A percentile compares a stretch with the other conserved stretches of the same genome.
Conservation (phyloP, 1,140 invertebrate genomes). For the Trichonephila clavata region DNA sequence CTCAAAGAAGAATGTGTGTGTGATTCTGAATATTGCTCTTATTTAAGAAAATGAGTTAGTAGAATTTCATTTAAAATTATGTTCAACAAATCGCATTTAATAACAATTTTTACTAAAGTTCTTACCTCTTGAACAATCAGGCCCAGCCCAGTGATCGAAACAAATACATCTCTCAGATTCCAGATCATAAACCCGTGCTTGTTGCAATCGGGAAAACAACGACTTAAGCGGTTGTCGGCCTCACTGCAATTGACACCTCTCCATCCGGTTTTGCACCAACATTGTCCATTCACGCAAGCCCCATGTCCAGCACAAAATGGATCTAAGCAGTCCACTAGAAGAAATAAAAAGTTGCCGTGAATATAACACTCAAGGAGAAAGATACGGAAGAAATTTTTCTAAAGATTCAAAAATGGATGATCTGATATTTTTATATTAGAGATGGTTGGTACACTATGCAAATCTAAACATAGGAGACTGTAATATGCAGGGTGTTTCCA, state of each 20-base stretch:
- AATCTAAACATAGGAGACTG: too few species aligned
- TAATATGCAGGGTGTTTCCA: too few species aligned
- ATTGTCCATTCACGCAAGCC: conserved; percentile 96
- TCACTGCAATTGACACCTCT: conserved; percentile 94
- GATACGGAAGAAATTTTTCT: too few species aligned
- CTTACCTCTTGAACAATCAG: conserved; percentile 93
- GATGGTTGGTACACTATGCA: too few species aligned
- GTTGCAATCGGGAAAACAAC: conserved; percentile 96
- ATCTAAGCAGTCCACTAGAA: conserved; percentile 94
- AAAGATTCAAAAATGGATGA: too few species aligned
- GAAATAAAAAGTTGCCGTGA: neutral
- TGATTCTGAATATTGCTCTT: too few species aligned
- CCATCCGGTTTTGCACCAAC: conserved; percentile 98
- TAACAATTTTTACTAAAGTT: neutral
- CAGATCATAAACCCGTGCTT: conserved; percentile 96
- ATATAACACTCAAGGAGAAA: too few species aligned
- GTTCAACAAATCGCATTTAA: too few species aligned
- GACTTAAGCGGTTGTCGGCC: conserved; percentile 94
- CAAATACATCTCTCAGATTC: conserved; percentile 95
- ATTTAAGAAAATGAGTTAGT: too few species aligned
- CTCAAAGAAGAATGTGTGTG: too few species aligned
- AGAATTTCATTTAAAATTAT: too few species aligned
- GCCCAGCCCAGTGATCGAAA: conserved; percentile 94
- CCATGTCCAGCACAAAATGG: conserved; percentile 97
- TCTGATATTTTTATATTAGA: too few species aligned